Evolutionary conservation across 2,888 invertebrate species (phyloP), one percentile per base, ranked within the genome.

Genomic region (Apomyelois bistriatella): DNA sequence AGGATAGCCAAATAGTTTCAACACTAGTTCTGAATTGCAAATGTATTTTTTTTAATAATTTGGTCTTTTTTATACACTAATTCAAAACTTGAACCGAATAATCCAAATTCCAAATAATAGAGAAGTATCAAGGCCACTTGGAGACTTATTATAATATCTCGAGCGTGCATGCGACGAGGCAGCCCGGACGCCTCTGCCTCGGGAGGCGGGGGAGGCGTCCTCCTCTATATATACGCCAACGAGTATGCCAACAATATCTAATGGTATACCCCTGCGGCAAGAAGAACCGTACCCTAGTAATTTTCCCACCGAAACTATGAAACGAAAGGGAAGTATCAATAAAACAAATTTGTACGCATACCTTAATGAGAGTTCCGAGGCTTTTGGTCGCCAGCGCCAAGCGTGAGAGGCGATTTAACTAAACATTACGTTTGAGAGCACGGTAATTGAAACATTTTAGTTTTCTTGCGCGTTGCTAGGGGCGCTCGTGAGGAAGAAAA

Each of bases 101-200:
- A 80, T 85, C 79, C 84, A 82, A 81, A 85, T 79, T 80, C 80
- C 82, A 87, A 87, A 86, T 73, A 84, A 85, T 81, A 85, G 77
- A 79, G 85, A 87, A 89, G 87, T 88, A 87, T 87, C 88, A 89
- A 90, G 89, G 89, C 89, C 89, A 90, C 89, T 86, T 87, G 81
- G 83, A 87, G 87, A 88, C 88, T 88, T 87, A 87, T 79, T 78
- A 74, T 82, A 75, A 76, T 79, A 77, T 77, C 74, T 68, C 74
- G 74, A 79, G 74, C 80, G 75, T 76, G 76, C 77, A 71, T 77
- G 84, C 84, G 86, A 82, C 83, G 81, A 76, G 74, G 75, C 77
- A 70, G 68, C 76, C 71, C 67, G 70, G 69, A 66, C 63, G 64
- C 56, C 46, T 9, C 54, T 57, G 56, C 46, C 59, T 47, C 52